Evolutionary conservation across 2,113 vertebrate species (phyloP).

Genomic region (Hepsetus odoe): DNA sequence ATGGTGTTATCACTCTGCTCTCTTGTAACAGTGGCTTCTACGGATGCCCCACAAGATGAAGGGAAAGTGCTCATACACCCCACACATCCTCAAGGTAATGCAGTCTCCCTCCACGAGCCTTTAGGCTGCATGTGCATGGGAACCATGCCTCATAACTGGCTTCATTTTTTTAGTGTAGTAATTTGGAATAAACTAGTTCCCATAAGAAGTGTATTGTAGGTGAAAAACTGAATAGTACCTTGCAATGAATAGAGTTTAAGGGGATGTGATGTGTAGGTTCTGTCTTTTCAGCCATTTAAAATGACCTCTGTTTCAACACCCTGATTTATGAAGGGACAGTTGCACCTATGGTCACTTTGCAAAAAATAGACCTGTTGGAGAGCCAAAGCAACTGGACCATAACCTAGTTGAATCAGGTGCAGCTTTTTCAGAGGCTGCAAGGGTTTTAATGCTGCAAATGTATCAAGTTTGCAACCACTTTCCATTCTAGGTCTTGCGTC

Average conservation of each 20-base stretch:
- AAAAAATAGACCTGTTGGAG: constrained; percentile 4
- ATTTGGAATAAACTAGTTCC: background rate
- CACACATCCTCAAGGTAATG: constrained; percentile 63
- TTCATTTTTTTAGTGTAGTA: constrained; percentile 4
- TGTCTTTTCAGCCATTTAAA: background rate
- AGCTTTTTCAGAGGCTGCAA: background rate
- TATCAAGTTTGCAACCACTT: too few species aligned
- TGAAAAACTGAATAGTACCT: too few species aligned
- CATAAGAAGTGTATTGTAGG: too few species aligned
- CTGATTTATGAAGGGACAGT: constrained; percentile 6
- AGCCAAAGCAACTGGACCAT: background rate
- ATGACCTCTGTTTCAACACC: background rate
- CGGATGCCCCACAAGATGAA: constrained; percentile 64
- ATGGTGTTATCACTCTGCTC: constrained; percentile 54
- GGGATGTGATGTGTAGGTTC: background rate
- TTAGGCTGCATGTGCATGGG: constrained; percentile 38
- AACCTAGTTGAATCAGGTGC: constrained; percentile 11
- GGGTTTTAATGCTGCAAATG: too few species aligned
- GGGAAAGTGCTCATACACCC: constrained; percentile 55
- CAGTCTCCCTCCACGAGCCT: constrained; percentile 1
- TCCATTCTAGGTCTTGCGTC: too few species aligned
- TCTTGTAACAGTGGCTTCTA: constrained; percentile 63
- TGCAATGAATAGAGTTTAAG: background rate
- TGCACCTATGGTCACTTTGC: background rate
- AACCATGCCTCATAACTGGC: constrained; percentile 21